Conservation (phyloP, 2,113 vertebrate genomes). For the Uria lomvia region DNA sequence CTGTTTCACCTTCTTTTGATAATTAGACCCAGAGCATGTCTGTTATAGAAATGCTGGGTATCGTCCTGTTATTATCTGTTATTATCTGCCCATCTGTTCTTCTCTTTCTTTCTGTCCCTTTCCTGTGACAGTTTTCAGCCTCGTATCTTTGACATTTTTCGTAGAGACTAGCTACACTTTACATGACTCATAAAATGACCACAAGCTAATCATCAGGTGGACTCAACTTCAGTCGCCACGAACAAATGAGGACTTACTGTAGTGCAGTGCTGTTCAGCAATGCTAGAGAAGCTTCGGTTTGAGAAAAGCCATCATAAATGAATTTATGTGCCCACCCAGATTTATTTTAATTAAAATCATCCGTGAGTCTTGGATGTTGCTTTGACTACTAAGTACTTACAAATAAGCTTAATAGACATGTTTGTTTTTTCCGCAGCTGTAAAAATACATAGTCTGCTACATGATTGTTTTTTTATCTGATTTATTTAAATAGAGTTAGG, state of each 20-base stretch:
- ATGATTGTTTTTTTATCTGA: slow-evolving; percentile 61
- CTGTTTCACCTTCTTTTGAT: background rate
- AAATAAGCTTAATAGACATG: slow-evolving; percentile 69
- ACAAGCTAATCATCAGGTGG: background rate
- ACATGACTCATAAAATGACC: background rate
- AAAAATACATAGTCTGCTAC: slow-evolving; percentile 52
- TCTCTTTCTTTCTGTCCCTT: background rate
- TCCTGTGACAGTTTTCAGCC: background rate
- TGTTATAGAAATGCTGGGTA: background rate
- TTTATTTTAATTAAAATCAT: slow-evolving; percentile 73
- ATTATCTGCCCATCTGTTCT: background rate
- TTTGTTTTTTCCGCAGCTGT: slow-evolving; percentile 52
- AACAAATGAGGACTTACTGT: background rate
- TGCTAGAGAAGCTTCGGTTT: slow-evolving; percentile 3
- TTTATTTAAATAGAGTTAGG: slow-evolving; percentile 76
- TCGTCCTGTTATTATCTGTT: background rate
- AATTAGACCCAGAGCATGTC: background rate
- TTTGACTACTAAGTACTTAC: slow-evolving; percentile 62
- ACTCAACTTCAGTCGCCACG: background rate
- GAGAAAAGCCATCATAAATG: background rate
- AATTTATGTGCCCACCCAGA: slow-evolving; percentile 49
- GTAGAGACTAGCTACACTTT: background rate
- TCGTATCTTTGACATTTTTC: background rate
- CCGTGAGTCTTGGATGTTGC: slow-evolving; percentile 47
- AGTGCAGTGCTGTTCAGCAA: background rate